Conservation (phyloP, 2,888 invertebrate species). For the Dinocampus coccinellae region DNA sequence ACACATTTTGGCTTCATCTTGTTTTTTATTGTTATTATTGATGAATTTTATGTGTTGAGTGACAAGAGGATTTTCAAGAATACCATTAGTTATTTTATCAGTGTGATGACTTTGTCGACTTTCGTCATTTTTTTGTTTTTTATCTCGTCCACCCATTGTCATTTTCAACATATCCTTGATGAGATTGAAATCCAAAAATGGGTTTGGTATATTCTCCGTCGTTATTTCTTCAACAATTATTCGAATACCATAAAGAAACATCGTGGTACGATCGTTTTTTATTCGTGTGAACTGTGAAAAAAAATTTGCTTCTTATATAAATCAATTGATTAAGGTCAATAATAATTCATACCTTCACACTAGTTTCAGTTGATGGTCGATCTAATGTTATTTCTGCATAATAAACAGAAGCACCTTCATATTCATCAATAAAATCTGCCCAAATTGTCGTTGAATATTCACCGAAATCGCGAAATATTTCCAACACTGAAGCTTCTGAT, state of each 20-base stretch:
- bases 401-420: constrained; percentile 64
- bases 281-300: constrained; percentile 64
- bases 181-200: constrained; percentile 52
- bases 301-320: neutral
- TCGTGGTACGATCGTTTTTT: constrained; percentile 53
- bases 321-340: neutral
- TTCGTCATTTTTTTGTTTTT: neutral
- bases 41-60: neutral
- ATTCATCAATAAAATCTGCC: constrained; percentile 66
- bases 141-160: constrained; percentile 35
- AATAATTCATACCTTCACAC: constrained; percentile 57
- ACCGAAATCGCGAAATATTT: constrained; percentile 68
- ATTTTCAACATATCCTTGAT: constrained; percentile 54
- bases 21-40: constrained; percentile 5
- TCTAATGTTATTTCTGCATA: constrained; percentile 59
- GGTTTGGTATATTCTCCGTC: constrained; percentile 33
- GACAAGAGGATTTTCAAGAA: neutral
- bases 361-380: constrained; percentile 59
- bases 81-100: neutral
- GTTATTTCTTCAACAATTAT: constrained; percentile 56
- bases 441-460: constrained; percentile 67
- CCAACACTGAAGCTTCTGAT: constrained; percentile 69
- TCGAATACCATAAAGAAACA: constrained; percentile 69
- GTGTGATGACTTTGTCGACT: neutral
- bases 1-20: neutral